Evolutionary conservation across 2,797 vertebrate genomes (phyloP).

Genomic region (Phalloptychus januarius): DNA sequence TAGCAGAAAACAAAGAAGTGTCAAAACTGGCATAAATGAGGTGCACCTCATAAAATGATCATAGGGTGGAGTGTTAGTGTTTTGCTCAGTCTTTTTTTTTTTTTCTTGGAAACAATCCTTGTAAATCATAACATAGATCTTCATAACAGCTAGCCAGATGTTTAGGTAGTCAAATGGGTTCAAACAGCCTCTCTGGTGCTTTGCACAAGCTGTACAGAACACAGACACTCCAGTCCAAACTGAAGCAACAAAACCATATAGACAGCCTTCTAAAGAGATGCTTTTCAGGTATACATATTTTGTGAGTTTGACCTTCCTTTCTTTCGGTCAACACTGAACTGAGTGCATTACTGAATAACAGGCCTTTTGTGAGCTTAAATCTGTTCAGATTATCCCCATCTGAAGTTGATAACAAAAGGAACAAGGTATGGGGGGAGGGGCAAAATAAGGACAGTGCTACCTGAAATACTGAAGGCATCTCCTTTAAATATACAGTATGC

Average conservation of each 20-base stretch:
- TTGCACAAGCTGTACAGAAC: slow-evolving; percentile 52
- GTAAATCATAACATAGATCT: slow-evolving; percentile 48
- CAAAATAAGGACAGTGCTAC: slow-evolving; percentile 13
- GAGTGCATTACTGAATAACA: slow-evolving; percentile 32
- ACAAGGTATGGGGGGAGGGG: background rate
- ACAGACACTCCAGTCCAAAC: slow-evolving; percentile 29
- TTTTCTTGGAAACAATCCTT: slow-evolving; percentile 13
- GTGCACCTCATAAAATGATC: background rate
- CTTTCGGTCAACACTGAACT: slow-evolving; percentile 20
- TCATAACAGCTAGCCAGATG: slow-evolving; percentile 19
- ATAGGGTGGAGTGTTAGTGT: background rate
- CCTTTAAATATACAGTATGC: slow-evolving; percentile 1
- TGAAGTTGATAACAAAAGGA: slow-evolving; percentile 16
- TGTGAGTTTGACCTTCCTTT: slow-evolving; percentile 43
- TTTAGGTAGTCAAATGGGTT: slow-evolving; percentile 52
- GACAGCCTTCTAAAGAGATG: slow-evolving; percentile 16
- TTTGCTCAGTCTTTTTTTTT: slow-evolving; percentile 16
- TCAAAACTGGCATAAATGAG: background rate
- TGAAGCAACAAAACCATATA: background rate
- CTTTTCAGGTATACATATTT: slow-evolving; percentile 61
- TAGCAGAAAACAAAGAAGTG: background rate
- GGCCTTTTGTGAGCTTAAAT: slow-evolving; percentile 43
- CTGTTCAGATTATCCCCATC: slow-evolving; percentile 29
- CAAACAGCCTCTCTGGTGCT: slow-evolving; percentile 26
- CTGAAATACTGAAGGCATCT: slow-evolving; percentile 67